Evolutionary conservation across 1,140 invertebrate genomes (phyloP), one percentile per base, ranked within the genome.

Genomic region (Zaprionus inermis): DNA sequence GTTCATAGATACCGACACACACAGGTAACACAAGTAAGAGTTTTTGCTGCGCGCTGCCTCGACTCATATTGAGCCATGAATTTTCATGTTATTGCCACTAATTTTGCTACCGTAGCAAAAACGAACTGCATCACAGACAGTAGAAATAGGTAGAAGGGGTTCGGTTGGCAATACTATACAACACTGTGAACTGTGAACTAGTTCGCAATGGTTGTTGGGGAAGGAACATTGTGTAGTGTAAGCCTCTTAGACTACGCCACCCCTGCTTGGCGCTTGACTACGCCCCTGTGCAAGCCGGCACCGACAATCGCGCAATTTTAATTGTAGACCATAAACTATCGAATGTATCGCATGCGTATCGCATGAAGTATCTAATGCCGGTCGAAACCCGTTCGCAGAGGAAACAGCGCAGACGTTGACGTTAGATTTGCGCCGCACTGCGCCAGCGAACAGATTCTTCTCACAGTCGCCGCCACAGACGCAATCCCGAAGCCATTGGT

Each of bases 51-150:
- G 76, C 9, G 10, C 18, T 32, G 36, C 55, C 59, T 32, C 67
- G 52, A 56, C 81, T 77, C 70, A 75, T 81, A 85, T 88, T 83
- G 74, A 88, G 83, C 83, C 79, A 86, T 88, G 83, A 88, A 86
- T 88, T 86, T 86, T 86, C 84, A 86, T 86, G 83, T 88, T 82
- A 83, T 88, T 83, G 83, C 79, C 76, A 77, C 79, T 86, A 86
- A 86, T 86, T 86, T 86, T 65, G 34, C 18, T 34, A 46, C 49
- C 36, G 46, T 16, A n/a, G 32, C 6, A 55, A 54, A 46, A 52
- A 36, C 44, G 36, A 54, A 7, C 64, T 76, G 64, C 2, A 59
- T 34, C 52, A 46, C 65, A 63, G 16, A 3, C 3, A n/a, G 54
- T 44, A 3, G 4, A 20, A 49, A 22, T 0, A n/a, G 18, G 44